phyloP scores from a whole-genome alignment of 2,797 vertebrate genomes.

The Gobio occitaniae region DNA sequence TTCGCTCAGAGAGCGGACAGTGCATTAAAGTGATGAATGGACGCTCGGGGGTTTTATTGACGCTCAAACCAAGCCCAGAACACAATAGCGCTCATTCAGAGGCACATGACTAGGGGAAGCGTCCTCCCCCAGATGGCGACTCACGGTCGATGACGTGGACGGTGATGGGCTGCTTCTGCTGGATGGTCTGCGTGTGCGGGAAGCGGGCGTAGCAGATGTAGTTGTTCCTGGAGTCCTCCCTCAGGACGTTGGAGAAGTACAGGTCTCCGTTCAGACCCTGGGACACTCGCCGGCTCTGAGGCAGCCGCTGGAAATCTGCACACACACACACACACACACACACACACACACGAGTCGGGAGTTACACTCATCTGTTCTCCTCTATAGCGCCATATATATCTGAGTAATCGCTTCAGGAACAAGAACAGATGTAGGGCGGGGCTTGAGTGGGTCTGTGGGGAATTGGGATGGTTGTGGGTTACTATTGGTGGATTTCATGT shows the following conservation, averaged over 20 bases:
- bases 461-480: no score
- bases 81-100: conserved; percentile 46
- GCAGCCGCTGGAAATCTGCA: conserved; percentile 92
- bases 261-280: conserved; percentile 97
- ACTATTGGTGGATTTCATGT: no score
- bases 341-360: background rate
- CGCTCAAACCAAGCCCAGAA: background rate
- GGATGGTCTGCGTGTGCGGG: conserved; percentile 97
- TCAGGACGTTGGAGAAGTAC: conserved; percentile 94
- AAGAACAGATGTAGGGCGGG: background rate
- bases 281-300: conserved; percentile 90
- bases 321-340: background rate
- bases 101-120: background rate
- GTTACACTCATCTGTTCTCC: background rate
- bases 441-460: background rate
- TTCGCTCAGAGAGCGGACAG: background rate
- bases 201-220: conserved; percentile 99
- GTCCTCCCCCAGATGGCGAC: conserved; percentile 66
- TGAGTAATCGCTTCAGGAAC: background rate
- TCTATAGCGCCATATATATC: rapidly evolving
- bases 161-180: conserved; percentile 97
- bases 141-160: conserved; percentile 92
- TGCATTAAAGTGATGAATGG: conserved; percentile 40
- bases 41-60: conserved; percentile 42
- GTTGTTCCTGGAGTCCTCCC: conserved; percentile 89